Evolutionary conservation across 2,113 vertebrate species (phyloP).

Genomic region (Nothobranchius furzeri): DNA sequence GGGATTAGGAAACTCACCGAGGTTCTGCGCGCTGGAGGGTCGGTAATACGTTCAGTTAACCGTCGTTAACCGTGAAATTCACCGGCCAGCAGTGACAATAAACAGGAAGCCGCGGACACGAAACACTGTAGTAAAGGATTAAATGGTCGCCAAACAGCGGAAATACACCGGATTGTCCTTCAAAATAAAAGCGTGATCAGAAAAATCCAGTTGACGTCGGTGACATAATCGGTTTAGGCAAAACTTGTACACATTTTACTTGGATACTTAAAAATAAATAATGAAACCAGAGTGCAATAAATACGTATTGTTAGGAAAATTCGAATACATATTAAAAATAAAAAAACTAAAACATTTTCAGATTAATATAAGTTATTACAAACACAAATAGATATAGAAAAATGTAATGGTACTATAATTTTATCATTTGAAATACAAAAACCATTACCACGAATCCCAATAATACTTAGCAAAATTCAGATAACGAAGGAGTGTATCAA

Average conservation of each 20-base stretch:
- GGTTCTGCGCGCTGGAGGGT: neutral
- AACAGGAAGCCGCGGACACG: constrained; percentile 77
- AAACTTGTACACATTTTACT: neutral
- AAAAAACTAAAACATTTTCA: no score
- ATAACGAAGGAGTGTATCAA: no score
- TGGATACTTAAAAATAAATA: neutral
- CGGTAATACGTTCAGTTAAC: neutral
- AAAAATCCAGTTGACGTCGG: neutral
- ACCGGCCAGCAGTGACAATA: constrained; percentile 71
- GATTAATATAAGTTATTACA: no score
- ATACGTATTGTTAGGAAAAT: no score
- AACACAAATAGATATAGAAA: no score
- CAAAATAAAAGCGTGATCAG: constrained; percentile 47
- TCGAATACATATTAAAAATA: no score
- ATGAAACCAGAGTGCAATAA: neutral
- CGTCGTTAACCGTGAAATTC: constrained; percentile 14
- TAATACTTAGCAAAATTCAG: no score
- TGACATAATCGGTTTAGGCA: neutral
- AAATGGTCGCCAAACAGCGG: constrained; percentile 65
- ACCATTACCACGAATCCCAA: no score
- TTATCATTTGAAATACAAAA: no score
- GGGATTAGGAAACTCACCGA: constrained; percentile 52
- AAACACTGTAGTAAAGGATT: constrained; percentile 79
- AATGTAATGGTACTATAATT: no score
- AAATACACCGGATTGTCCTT: constrained; percentile 30